Base-by-base conservation (phyloP, 2,113 vertebrate species). In the Sus scrofa region DNA sequence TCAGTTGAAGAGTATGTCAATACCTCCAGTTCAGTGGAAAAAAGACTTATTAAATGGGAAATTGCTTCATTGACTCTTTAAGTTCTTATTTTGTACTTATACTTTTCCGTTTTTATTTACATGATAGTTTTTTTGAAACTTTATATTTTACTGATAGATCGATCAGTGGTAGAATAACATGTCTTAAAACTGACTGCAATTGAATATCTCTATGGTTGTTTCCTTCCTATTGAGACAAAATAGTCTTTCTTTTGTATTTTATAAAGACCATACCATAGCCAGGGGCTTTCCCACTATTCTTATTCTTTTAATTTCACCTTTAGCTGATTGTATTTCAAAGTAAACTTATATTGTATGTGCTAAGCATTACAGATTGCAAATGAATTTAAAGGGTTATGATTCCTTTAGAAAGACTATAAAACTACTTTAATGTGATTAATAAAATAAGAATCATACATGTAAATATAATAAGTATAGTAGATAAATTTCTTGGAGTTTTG, bases 1-100 rank as follows among this genome's bases (percentile, higher is more conserved):
- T 97, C 96, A 96, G 97, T 95, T 97, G 96, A 96, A 96, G 96
- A 71, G 65, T 74, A 94, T 96, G 94, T 96, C 95, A 97, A 94
- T 93, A 84, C 44, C 96, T 96, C 70, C 78, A 91, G 90, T 97
- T 97, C 95, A 89, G 86, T 73, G 94, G 67, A 95, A 63, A 16
- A 86, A 96, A 96, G 18, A 44, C 83, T 95, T 95, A 91, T 97
- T 96, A 94, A 90, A 67, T 96, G 74, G 56, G 82, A 93, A 97
- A 96, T 91, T 81, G 39, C 87, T 97, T 86, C 96, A 24, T 65
- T 98, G 83, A 65, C 93, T 84, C 77, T 92, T 97, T 96, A 97
- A 68, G 39, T 96, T 97, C 32, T 95, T 86, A 86, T 58, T 96
- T 88, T 96, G 79, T 87, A 39, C 6, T 68, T 95, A 71, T 95